Base-by-base conservation (phyloP, 1,140 invertebrate genomes). In the Ceratosolen fusciceps region DNA sequence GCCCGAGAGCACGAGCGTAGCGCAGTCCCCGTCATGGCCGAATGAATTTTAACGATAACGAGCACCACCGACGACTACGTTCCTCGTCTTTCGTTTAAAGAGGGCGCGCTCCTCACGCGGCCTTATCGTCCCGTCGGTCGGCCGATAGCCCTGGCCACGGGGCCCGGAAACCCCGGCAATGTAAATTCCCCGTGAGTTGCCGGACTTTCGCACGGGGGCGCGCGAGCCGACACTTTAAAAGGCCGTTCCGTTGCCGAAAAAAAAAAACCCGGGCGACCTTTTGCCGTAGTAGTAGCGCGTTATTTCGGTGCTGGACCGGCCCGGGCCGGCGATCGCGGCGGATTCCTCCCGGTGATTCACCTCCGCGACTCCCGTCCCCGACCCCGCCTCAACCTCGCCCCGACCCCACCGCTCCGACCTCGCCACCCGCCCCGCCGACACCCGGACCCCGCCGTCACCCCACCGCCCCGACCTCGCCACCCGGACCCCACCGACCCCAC, bases 331-430 rank as follows among this genome's bases (percentile, higher is more conserved):
- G n/a, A n/a, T n/a, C n/a, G n/a, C n/a, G n/a, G n/a, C 43, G 26
- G 62, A 54, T 77, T n/a, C 73, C 29, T 56, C 54, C 67, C 39
- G 68, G 74, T 47, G 72, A 67, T 68, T 77, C 54, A 81, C 43
- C 31, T 49, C 39, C 54, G 56, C 58, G 70, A 62, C 47, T 31
- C 49, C 73, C 77, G 73, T 68, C 65, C 68, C 52, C 29, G 21
- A 39, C 9, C 4, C 19, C 49, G 10, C 49, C 49, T 43, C 56
- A 14, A 47, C 49, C 39, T 47, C 21, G 19, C n/a, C n/a, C n/a
- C n/a, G n/a, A n/a, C n/a, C n/a, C n/a, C n/a, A n/a, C n/a, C n/a
- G n/a, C n/a, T n/a, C n/a, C n/a, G n/a, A n/a, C n/a, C n/a, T n/a
- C n/a, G n/a, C n/a, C n/a, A n/a, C n/a, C n/a, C n/a, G n/a, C n/a